Base-by-base conservation (phyloP, 2,888 invertebrate genomes). In the Allolobophora icterica region DNA sequence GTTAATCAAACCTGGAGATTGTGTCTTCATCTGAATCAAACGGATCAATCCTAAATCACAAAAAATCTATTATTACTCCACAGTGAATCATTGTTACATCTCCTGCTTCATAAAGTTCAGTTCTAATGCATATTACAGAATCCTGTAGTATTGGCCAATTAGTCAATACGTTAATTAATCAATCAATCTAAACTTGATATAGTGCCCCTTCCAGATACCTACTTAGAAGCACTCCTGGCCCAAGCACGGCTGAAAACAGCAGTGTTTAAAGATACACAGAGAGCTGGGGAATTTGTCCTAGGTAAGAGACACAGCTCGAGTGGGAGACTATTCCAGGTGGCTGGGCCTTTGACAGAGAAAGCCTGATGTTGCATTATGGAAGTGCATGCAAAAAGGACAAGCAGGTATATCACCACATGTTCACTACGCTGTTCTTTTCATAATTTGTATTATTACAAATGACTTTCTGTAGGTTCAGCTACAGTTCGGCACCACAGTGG, bases 1-100 rank as follows among this genome's bases (percentile, higher is more conserved):
- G 0, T 98, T 97, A 93, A 98, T 97, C 92, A 98, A 97, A 94
- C 97, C 97, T 93, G 97, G 97, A 93, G 97, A 97, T 91, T 97
- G 97, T 93, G 97, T 97, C 93, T 97, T 97, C 58, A 98, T 96
- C 92, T 97, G 97, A 92, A 98, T 96, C 91, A 98, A 96, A 30
- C 97, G 97, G 91, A 97, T 96, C 93, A 98, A 96, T 92, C 97
- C 97, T 97, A 83, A 40, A 89, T 84, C 3, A 13, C 24, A 30
- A 52, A 42, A 90, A 90, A 45, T 30, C 8, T 24, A 71, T 58
- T 17, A 30, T 30, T 40, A 89, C 34, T 4, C 89, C 15, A 42
- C 40, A 21, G 21, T 3, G n/a, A 13, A 13, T 71, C 1, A n/a
- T 71, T n/a, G n/a, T 13, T n/a, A 71, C n/a, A 71, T n/a, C 6